Evolutionary conservation across 1,140 invertebrate genomes (phyloP), one percentile per base, ranked within the genome.

Genomic region (Hyles vespertilio): DNA sequence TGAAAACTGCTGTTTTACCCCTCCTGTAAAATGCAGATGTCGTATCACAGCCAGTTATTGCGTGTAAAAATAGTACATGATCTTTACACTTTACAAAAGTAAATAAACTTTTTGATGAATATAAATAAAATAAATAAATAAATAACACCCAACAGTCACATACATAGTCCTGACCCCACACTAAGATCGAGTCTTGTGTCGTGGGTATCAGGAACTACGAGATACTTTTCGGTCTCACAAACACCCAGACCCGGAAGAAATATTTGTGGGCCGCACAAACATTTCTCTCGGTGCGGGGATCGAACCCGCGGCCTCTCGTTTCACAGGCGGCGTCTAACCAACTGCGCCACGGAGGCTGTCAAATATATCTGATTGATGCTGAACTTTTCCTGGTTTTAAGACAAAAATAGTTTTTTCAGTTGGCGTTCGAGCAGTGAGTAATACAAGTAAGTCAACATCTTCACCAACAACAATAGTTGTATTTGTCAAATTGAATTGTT

Each of bases 311-410:
- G n/a, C n/a, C n/a, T n/a, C n/a, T n/a, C n/a, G n/a, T n/a, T n/a
- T n/a, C n/a, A n/a, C n/a, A n/a, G n/a, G n/a, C n/a, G n/a, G n/a
- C n/a, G n/a, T n/a, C n/a, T n/a, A n/a, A n/a, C n/a, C n/a, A n/a
- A n/a, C n/a, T n/a, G n/a, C n/a, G n/a, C n/a, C n/a, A n/a, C n/a
- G n/a, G n/a, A n/a, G n/a, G n/a, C n/a, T n/a, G n/a, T n/a, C n/a
- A n/a, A n/a, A 72, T 52, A 67, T 74, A 60, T 66, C 58, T 51
- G 65, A 59, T 68, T 74, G 60, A 46, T 53, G n/a, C 56, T 81
- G 70, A 62, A 65, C 71, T 68, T 71, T 84, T 51, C 69, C 77
- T 32, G 77, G 78, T 72, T 84, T 81, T 58, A 80, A 74, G 50
- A 81, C 74, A 51, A 47, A 78, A 70, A 81, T 77, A 58, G 36